These are phyloP conservation scores for Antechinus stuartii DNA, from an alignment of 2,113 vertebrate species.

Conservation along the genomic window DNA sequence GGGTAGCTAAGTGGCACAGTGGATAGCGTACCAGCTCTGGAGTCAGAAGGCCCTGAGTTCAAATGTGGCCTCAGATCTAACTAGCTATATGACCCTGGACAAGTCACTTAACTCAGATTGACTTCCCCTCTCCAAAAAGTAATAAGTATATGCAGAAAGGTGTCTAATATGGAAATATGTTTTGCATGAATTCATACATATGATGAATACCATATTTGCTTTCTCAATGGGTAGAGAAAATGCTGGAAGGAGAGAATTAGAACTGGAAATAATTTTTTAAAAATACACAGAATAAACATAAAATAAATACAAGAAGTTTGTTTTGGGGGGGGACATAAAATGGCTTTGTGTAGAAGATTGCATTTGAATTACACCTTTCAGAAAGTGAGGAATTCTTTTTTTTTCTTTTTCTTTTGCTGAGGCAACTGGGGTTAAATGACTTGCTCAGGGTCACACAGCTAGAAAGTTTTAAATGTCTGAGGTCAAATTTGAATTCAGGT, in stretches of 20 bases:
- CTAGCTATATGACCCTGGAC: background rate
- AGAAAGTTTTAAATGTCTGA: too few species aligned
- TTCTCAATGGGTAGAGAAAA: too few species aligned
- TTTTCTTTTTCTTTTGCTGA: too few species aligned
- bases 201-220: background rate
- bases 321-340: background rate
- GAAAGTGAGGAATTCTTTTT: too few species aligned
- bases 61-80: background rate
- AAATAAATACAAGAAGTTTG: background rate
- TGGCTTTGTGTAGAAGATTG: background rate
- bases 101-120: background rate
- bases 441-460: too few species aligned
- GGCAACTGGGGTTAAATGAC: too few species aligned
- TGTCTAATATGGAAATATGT: background rate
- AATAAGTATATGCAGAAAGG: background rate
- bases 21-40: background rate
- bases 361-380: background rate
- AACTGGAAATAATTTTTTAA: background rate
- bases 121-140: background rate
- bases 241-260: background rate
- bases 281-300: background rate
- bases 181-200: background rate
- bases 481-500: too few species aligned
- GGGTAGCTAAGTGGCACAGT: background rate
- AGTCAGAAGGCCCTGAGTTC: background rate